A percentile compares a stretch with the other conserved stretches of the same genome.
Conservation (phyloP, 2,888 invertebrate genomes). For the Drosophila paracracens region DNA sequence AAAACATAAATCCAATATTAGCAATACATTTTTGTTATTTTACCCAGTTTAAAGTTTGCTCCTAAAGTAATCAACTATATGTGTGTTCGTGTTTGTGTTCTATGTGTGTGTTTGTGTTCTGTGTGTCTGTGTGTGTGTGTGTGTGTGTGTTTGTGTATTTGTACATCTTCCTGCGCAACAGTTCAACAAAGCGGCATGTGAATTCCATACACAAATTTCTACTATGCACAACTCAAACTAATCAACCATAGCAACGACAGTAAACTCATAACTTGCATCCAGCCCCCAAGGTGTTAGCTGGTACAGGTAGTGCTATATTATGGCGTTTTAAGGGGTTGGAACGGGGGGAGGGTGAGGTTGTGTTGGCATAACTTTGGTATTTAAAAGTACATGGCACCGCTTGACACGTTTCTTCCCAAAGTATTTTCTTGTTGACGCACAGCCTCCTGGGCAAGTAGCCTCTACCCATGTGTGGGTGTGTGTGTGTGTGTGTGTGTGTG, state of each 20-base stretch:
- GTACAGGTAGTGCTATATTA: not conserved
- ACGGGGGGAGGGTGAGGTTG: not conserved
- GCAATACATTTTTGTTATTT: conserved; percentile 8
- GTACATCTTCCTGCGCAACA: conserved; percentile 55
- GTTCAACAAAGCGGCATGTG: conserved; percentile 53
- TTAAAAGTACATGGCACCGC: conserved; percentile 36
- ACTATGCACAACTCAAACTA: conserved; percentile 59
- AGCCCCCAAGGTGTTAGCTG: conserved; percentile 35
- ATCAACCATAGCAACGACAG: conserved; percentile 36
- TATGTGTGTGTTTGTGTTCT: conserved; percentile 1
- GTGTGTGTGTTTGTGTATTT: conserved; percentile 10
- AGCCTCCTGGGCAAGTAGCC: conserved; percentile 5
- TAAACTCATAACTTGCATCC: conserved; percentile 47
- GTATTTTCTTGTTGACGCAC: conserved; percentile 28
- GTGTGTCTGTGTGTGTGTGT: not conserved
- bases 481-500: conserved; percentile 23
- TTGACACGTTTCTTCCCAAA: conserved; percentile 56
- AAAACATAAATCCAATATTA: conserved; percentile 7
- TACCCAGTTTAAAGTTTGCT: conserved; percentile 18
- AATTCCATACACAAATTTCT: conserved; percentile 32
- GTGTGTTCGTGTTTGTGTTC: conserved; percentile 5
- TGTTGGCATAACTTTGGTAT: conserved; percentile 7
- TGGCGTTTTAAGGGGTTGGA: not conserved
- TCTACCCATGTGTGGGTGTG: not conserved
- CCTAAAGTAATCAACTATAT: conserved; percentile 9